phyloP scores from a whole-genome alignment of 1,140 invertebrate genomes.

The Colletes latitarsis region DNA sequence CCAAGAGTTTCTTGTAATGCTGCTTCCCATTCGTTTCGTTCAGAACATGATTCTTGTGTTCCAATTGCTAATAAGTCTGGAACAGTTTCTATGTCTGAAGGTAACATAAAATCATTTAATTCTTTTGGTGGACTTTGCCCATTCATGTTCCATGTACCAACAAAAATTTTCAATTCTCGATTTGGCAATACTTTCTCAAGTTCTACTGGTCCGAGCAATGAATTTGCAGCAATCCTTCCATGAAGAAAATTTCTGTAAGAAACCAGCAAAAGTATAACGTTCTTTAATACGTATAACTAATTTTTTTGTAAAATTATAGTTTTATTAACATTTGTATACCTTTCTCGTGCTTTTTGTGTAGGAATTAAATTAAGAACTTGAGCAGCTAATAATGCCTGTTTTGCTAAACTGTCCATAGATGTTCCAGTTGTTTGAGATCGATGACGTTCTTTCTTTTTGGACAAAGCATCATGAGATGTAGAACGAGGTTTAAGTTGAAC shows the following conservation, averaged over 20 bases:
- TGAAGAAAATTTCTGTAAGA: slow-evolving; percentile 87
- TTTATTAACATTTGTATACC: slow-evolving; percentile 77
- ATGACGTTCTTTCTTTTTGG: slow-evolving; percentile 71
- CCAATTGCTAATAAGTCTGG: slow-evolving; percentile 96
- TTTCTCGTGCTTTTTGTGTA: slow-evolving; percentile 88
- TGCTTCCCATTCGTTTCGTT: slow-evolving; percentile 94
- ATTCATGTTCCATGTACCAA: slow-evolving; percentile 99
- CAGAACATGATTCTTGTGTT: slow-evolving; percentile 94
- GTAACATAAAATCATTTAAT: slow-evolving; percentile 94
- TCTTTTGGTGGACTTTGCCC: slow-evolving; percentile 90
- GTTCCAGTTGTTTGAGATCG: slow-evolving; percentile 71
- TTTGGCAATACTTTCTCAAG: slow-evolving; percentile 93
- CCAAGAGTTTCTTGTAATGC: slow-evolving; percentile 94
- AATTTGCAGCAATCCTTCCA: slow-evolving; percentile 88
- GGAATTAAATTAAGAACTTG: slow-evolving; percentile 90
- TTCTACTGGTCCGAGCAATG: slow-evolving; percentile 90
- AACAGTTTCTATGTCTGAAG: slow-evolving; percentile 90
- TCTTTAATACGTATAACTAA: neutral
- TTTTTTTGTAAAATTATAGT: slow-evolving; percentile 83
- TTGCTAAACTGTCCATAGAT: slow-evolving; percentile 87
- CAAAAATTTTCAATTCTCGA: slow-evolving; percentile 92
- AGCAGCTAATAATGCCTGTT: slow-evolving; percentile 87
- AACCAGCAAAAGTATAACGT: neutral
- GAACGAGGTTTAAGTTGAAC: slow-evolving; percentile 74
- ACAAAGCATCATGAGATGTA: slow-evolving; percentile 74